Conservation (phyloP, 2,113 vertebrate genomes). For the Fregata magnificens region DNA sequence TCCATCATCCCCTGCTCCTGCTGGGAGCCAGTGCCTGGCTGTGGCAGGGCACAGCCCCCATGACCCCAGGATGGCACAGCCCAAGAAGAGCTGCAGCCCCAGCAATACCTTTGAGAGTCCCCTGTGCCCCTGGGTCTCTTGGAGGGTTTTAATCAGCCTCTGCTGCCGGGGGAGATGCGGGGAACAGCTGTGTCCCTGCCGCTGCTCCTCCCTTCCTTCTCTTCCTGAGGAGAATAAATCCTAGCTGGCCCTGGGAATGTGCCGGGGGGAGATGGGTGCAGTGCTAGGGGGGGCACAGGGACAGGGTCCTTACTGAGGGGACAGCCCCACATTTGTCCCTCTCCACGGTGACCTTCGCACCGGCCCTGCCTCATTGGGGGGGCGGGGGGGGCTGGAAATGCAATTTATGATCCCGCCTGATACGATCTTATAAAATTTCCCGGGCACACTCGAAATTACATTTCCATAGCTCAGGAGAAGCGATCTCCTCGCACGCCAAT, state of each 20-base stretch:
- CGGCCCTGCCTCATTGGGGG: background rate
- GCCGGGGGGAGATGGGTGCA: no score
- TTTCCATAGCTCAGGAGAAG: conserved; percentile 68
- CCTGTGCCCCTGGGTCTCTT: background rate
- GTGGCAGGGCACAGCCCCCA: fast-evolving
- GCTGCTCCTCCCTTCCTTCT: background rate
- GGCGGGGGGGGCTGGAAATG: background rate
- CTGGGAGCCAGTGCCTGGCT: fast-evolving
- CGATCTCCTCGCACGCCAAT: conserved; percentile 25
- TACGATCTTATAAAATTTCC: conserved; percentile 73
- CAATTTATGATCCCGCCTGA: conserved; percentile 68
- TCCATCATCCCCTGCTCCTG: background rate
- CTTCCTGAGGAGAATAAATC: background rate
- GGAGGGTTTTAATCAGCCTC: background rate
- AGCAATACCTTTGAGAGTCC: background rate
- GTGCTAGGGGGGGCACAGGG: background rate
- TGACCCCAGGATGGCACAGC: fast-evolving
- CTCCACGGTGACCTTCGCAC: background rate
- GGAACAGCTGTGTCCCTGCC: background rate
- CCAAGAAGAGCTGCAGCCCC: fast-evolving
- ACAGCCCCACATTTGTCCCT: background rate
- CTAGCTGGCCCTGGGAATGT: background rate
- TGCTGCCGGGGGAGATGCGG: background rate
- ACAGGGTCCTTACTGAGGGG: background rate
- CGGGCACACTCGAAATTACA: conserved; percentile 71